Base-by-base conservation (phyloP, 2,888 invertebrate genomes). In the Oxytorus armatus region DNA sequence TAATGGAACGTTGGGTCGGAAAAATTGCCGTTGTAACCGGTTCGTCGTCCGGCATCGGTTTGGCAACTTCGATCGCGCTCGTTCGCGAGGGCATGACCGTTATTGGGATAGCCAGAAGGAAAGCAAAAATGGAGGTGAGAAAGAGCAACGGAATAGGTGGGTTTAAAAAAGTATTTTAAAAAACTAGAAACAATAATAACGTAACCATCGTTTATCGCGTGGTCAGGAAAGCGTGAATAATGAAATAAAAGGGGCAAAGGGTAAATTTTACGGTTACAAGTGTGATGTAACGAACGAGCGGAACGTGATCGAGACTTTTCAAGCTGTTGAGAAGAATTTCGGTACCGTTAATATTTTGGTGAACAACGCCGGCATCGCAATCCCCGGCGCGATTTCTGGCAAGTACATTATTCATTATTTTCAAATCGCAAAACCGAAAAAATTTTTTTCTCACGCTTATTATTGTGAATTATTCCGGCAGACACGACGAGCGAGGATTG, bases 1-100 rank as follows among this genome's bases (percentile, higher is more conserved):
- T 21, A 36, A 93, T 94, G 93, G 93, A 95, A 44, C 93, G 94
- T 51, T 95, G 95, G 95, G 84, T 86, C 3, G 94, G 94, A 84
- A 93, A 94, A 86, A 93, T 94, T 0, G 95, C 95, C 0, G 93
- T 95, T 21, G 94, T 95, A 36, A 95, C 95, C 0, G 95, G 95
- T 1, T 94, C 94, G 8, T 94, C 95, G 86, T 92, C 93, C 0
- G 95, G 95, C 1, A 95, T 95, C 61, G 95, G 94, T 21, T 92
- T 93, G 0, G 92, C 92, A 3, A 92, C 93, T 10, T 91, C 91
- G 0, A 87, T 90, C 82, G 91, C 92, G 72, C 88, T 94, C 42
- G 90, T 93, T 0, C 89, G 92, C 68, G 89, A 92, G 7, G 95
- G 94, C 0, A 89, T 93, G 89, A 92, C 91, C 51, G 94, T 95